Evolutionary conservation across 2,113 vertebrate genomes (phyloP).

Genomic region (Chloropsis hardwickii): DNA sequence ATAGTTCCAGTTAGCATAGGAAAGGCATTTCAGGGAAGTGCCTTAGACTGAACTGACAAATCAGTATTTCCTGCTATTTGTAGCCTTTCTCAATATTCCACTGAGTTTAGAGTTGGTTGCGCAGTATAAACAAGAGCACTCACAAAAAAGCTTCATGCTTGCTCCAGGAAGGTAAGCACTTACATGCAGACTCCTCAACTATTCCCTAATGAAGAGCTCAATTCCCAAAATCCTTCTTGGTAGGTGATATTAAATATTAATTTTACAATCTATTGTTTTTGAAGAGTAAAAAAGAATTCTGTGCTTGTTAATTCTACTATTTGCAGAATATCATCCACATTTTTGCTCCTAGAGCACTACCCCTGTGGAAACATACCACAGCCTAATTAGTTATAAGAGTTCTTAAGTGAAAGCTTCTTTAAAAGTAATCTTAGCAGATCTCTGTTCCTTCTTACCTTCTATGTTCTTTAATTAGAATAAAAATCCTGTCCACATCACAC

Average conservation of each 20-base stretch:
- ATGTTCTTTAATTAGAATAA: slow-evolving; percentile 49
- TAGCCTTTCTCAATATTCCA: not conserved
- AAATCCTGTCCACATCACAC: not conserved
- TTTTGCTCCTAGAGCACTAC: not conserved
- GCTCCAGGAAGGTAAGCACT: not conserved
- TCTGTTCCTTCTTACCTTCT: slow-evolving; percentile 9
- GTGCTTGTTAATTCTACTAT: not conserved
- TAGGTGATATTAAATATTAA: not conserved
- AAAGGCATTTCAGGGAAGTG: not conserved
- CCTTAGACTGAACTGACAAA: not conserved
- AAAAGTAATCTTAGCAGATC: slow-evolving; percentile 37
- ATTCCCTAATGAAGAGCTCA: not conserved
- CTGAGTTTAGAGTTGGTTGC: not conserved
- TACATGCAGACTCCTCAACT: not conserved
- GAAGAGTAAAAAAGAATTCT: not conserved
- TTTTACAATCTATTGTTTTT: not conserved
- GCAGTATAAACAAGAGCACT: not conserved
- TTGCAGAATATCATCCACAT: not conserved
- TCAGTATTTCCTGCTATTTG: not conserved
- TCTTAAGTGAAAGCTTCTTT: slow-evolving; percentile 50
- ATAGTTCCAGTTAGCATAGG: not conserved
- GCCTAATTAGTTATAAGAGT: slow-evolving; percentile 24
- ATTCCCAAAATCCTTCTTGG: not conserved
- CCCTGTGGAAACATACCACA: not conserved
- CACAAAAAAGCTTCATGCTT: not conserved